Conservation (phyloP, 92 coral and sea anemone species). For the Diadumene lineata region DNA sequence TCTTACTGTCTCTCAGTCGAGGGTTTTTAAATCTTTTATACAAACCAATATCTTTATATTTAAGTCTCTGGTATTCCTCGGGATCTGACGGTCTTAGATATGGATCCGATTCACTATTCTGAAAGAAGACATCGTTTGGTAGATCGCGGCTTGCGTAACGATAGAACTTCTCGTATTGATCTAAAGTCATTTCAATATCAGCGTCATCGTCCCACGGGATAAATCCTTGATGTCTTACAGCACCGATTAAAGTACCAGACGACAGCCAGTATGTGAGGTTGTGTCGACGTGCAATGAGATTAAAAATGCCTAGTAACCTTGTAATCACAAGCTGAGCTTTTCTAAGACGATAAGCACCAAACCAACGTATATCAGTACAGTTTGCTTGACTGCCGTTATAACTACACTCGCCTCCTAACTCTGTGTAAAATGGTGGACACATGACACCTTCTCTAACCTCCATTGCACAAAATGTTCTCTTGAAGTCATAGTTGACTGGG, state of each 20-base stretch:
- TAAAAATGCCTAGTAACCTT: conserved; percentile 56
- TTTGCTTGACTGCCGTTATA: conserved; percentile 1
- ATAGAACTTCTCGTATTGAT: conserved; percentile 60
- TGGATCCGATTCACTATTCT: conserved; percentile 59
- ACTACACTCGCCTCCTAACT: conserved; percentile 55
- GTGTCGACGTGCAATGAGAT: conserved; percentile 58
- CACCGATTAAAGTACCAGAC: conserved; percentile 69
- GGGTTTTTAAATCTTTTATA: conserved; percentile 57
- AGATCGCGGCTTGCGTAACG: conserved; percentile 50
- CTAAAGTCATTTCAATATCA: conserved; percentile 59
- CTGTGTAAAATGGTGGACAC: conserved; percentile 75
- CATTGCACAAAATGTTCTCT: conserved; percentile 17
- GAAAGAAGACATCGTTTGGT: conserved; percentile 71
- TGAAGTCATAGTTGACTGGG: conserved; percentile 1
- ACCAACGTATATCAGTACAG: conserved; percentile 64
- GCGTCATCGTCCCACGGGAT: conserved; percentile 77
- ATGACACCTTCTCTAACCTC: conserved; percentile 45
- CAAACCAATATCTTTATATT: conserved; percentile 63
- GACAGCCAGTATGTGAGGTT: conserved; percentile 58
- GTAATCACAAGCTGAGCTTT: conserved; percentile 64
- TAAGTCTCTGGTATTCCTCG: not conserved
- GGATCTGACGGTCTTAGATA: conserved; percentile 47
- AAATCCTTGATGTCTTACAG: conserved; percentile 75
- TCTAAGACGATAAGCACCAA: conserved; percentile 31
- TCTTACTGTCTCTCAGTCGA: conserved; percentile 60